Base-by-base conservation (phyloP, 2,888 invertebrate genomes). In the Agonopterix arenella region DNA sequence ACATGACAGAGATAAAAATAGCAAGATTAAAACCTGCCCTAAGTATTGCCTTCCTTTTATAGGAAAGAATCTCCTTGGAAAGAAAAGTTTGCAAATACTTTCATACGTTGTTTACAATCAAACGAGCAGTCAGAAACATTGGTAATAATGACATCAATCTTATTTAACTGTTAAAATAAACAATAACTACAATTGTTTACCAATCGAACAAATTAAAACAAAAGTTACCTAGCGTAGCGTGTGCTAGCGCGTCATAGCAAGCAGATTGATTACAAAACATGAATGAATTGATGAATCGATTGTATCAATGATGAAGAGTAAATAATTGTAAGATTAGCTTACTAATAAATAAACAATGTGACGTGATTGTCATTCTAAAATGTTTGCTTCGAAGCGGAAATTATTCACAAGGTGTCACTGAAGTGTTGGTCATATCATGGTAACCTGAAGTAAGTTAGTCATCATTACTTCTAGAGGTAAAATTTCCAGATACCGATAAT, bases 111-210 rank as follows among this genome's bases (percentile, higher is more conserved):
- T 18, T 18, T 18, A 18, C 18, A 28, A 28, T 5, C 7, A 28
- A 28, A 40, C 40, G 10, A 38, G 38, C 9, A 40, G 1, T 28
- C 28, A 28, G 28, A 40, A 40, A 40, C 40, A 40, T 40, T 40
- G 40, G 9, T 40, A 9, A 40, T 40, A n/a, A 40, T n/a, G 10
- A n/a, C 10, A 40, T n/a, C 40, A 40, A 40, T 40, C 10, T 18
- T 18, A 18, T 18, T 18, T 18, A 18, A 18, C 9, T n/a, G n/a
- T 9, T n/a, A 40, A 43, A 43, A 43, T 11, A 43, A 43, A 43
- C 43, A 43, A 43, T 43, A 43, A 13, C 13, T 43, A 43, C 16
- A 43, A 43, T 49, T 47, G 44, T 51, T 44, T 51, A 45, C 44
- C 45, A 45, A 45, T 45, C n/a, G 13, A n/a, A 9, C 10, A 49